These are phyloP conservation scores for Micrasema minimum DNA, from an alignment of 1,140 invertebrate species.

Conservation along the genomic window DNA sequence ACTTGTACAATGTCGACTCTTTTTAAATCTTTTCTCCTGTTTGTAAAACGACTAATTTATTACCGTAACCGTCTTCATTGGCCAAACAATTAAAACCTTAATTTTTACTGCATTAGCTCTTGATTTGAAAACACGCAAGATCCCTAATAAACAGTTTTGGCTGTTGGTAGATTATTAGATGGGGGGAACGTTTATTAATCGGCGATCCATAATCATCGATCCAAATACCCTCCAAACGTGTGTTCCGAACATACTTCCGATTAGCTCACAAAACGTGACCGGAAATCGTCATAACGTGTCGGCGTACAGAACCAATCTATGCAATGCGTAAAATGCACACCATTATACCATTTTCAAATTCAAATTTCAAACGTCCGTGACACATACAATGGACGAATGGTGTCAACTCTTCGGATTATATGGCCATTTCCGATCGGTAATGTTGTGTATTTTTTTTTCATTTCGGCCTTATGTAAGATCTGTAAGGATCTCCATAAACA, in stretches of 20 bases:
- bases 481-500: background rate
- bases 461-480: background rate
- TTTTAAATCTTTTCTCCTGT: no score
- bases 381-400: conserved; percentile 30
- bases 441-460: background rate
- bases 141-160: no score
- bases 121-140: no score
- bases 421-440: conserved; percentile 17
- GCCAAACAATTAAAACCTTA: no score
- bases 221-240: conserved; percentile 22
- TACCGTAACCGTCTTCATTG: background rate
- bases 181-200: no score
- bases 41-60: no score
- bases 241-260: conserved; percentile 29
- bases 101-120: no score
- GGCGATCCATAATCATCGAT: background rate
- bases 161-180: conserved; percentile 3
- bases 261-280: conserved; percentile 32
- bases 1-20: no score
- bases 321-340: conserved; percentile 14
- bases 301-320: no score
- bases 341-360: conserved; percentile 35
- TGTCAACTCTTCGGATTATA: conserved; percentile 31
- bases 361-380: conserved; percentile 31
- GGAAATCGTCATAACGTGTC: conserved; percentile 10